Base-by-base conservation (phyloP, 2,113 vertebrate species). In the Nasalis larvatus region DNA sequence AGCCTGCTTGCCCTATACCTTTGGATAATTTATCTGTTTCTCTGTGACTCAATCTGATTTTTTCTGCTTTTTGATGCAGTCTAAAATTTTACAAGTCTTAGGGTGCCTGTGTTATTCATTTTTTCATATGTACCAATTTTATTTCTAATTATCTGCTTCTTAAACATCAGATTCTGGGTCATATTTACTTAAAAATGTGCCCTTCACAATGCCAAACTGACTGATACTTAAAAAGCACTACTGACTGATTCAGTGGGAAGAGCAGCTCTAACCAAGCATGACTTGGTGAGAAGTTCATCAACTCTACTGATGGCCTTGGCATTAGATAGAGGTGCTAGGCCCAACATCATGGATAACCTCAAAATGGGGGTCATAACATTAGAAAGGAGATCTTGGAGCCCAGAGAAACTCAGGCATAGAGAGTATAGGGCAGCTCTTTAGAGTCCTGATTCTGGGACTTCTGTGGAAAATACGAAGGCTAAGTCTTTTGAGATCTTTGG, bases 131-230 rank as follows among this genome's bases (percentile, higher is more conserved):
- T 60, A 40, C 20, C 86, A 16, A 80, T 54, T 83, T 73, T 93
- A 9, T 80, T 92, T 80, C 40, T 95, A 32, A 86, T 92, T 83
- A 71, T 54, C 47, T 69, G 20, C 14, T 89, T 89, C 32, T 90
- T 42, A 74, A 63, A 74, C 63, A 16, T 80, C 32, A 80, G 74
- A 17, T 6, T 56, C 42, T 90, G 35, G 9, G 32, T 84, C 45
- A 73, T 69, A 63, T 74, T 86, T 76, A 91, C n/a, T n/a, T 89
- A 30, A 94, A 87, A 94, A 87, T 35, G 16, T 32, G 23, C 54
- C 25, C 82, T 95, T 97, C 37, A 54, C 16, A 69, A 56, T 92
- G 52, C 16, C 42, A 80, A 30, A 10, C 30, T 74, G 14, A 83
- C 3, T 58, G 13, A 49, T 47, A 66, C 52, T 89, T 91, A 9